Evolutionary conservation across 2,113 vertebrate species (phyloP), one percentile per base, ranked within the genome.

Genomic region (human): DNA sequence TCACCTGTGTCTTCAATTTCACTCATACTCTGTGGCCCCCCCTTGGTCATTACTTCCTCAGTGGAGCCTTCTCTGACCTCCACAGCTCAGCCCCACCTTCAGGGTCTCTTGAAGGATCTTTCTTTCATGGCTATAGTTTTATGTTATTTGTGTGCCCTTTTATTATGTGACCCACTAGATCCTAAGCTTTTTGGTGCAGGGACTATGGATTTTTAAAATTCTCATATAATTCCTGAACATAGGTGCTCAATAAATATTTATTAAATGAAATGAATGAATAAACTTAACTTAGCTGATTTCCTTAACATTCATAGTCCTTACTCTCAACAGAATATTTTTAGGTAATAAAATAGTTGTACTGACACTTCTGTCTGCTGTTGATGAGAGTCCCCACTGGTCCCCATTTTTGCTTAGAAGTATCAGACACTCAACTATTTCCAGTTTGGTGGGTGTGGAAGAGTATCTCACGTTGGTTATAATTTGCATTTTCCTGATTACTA

Each of bases 401-500:
- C 40, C 4, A 5, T 43, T 91, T 84, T 88, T 61, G 32, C 45
- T 90, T 92, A 92, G 80, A 76, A 27, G 23, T 73, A 35, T 78
- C 30, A 72, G 70, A 86, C 12, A 16, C 12, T 68, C 8, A n/a
- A 9, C 35, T 75, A 45, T 72, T 57, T 38, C 55, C 48, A 82
- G 0, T 4, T 66, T 82, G 57, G 6, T 92, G 57, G 22, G 8
- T 61, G 8, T 92, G 80, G 90, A 73, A 45, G 23, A 68, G 38
- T 59, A 72, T 70, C 89, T 84, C 27, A 1, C 48, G 18, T 81
- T 95, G 57, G 30, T 73, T 93, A 66, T 32, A 91, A 85, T 96
- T 95, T 93, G 27, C 75, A 94, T 80, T 40, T 87, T 57, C 11
- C 27, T 84, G 88, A 89, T 59, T 79, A 84, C 68, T 73, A 61